Evolutionary conservation across 2,113 vertebrate species (phyloP), one percentile per base, ranked within the genome.

Genomic region (Hymenochirus boettgeri): DNA sequence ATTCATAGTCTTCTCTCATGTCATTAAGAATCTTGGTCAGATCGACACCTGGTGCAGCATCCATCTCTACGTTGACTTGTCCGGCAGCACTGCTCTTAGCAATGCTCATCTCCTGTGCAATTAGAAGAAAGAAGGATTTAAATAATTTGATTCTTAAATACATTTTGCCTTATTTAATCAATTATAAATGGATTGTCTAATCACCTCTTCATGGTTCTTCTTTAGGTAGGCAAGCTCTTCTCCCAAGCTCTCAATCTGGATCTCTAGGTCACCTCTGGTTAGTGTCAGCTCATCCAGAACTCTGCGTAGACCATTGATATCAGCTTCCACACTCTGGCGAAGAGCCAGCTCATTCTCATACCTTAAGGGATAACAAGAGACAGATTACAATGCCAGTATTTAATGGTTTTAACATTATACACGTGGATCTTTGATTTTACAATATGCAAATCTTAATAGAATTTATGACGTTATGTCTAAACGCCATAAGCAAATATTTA

Each of bases 131-230:
- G n/a, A 2, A 12, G 2, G 15, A 4, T n/a, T n/a, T 13, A 42
- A 6, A 4, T 15, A 1, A 2, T 39, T 39, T 39, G 19, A 7
- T 33, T 33, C 31, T 33, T 33, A 33, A 33, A 7, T 6, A 48
- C 8, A 7, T n/a, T n/a, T n/a, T n/a, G n/a, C n/a, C n/a, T n/a
- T n/a, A n/a, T n/a, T n/a, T n/a, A n/a, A n/a, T n/a, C n/a, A n/a
- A n/a, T n/a, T n/a, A n/a, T n/a, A n/a, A 48, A 22, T 11, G 9
- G 19, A 10, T 7, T 6, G 12, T 22, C 46, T 11, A 8, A 21
- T 19, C 18, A 98, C 96, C 72, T 96, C 92, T 53, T 93, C 94
- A 0, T 99, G 96, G 77, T 99, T 98, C 86, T 96, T 99, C 85
- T 90, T 96, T n/a, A 98, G 73, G 51, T 89, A 95, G 61, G 91